A percentile compares a stretch with the other conserved stretches of the same genome.
Conservation (phyloP, 1,140 invertebrate genomes). For the Cephus cinctus region DNA sequence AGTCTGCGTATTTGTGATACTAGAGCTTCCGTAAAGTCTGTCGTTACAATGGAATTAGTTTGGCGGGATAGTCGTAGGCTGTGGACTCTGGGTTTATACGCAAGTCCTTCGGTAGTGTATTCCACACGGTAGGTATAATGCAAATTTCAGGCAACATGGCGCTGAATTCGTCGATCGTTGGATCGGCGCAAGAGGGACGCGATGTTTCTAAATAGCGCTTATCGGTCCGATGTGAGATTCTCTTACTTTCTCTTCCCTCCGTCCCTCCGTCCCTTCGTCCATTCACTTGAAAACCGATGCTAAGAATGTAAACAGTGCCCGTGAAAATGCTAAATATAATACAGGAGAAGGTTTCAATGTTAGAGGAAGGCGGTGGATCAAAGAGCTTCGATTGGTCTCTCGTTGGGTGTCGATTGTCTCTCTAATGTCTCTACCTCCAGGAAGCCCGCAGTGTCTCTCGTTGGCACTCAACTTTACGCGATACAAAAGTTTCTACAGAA, state of each 20-base stretch:
- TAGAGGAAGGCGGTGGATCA: neutral
- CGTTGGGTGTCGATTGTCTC: neutral
- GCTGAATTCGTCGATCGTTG: no score
- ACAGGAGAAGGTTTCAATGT: constrained; percentile 1
- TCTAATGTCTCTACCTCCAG: neutral
- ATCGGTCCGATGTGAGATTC: no score
- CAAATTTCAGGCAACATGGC: constrained; percentile 29
- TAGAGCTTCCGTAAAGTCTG: constrained; percentile 21
- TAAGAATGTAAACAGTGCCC: no score
- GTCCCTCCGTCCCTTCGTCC: no score
- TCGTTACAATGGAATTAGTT: no score
- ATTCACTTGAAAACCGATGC: no score
- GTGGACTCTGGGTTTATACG: constrained; percentile 12
- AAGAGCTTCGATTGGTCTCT: no score
- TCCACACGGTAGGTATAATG: constrained; percentile 37
- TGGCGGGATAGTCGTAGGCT: constrained; percentile 7
- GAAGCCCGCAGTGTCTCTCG: neutral
- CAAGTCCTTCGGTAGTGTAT: constrained; percentile 32
- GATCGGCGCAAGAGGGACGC: no score
- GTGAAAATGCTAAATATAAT: no score
- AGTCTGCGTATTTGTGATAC: no score
- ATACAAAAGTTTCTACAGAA: constrained; percentile 29
- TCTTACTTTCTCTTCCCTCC: no score
- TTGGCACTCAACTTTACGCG: neutral
- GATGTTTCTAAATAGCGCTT: no score